Evolutionary conservation across 2,888 invertebrate genomes (phyloP).

Genomic region (Tolmerus cingulatus): DNA sequence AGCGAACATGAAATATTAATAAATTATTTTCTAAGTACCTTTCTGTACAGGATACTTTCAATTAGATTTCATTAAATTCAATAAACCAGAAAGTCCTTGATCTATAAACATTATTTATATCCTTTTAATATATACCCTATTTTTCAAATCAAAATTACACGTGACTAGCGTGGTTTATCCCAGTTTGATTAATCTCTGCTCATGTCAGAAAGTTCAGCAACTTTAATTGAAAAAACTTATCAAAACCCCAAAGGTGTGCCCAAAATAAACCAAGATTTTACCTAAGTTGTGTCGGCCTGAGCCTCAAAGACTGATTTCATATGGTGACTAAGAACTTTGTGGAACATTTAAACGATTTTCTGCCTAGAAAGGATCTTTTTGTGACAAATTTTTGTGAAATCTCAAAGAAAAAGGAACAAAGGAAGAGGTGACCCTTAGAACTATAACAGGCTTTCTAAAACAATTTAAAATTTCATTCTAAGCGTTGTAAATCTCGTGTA

Average conservation of each 20-base stretch:
- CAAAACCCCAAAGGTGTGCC: neutral
- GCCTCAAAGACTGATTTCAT: neutral
- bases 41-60: no score
- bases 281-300: neutral
- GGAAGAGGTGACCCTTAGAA: neutral
- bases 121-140: no score
- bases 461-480: neutral
- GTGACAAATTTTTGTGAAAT: neutral
- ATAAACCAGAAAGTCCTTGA: no score
- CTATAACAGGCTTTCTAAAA: neutral
- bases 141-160: constrained; percentile 40
- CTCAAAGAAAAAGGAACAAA: neutral
- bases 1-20: no score
- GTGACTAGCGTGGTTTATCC: constrained; percentile 42
- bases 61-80: no score
- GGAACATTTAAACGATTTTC: neutral
- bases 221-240: constrained; percentile 44
- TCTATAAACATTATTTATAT: no score
- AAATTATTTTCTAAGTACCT: no score
- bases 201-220: constrained; percentile 43
- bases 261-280: neutral
- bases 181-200: constrained; percentile 42
- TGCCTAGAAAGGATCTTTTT: neutral
- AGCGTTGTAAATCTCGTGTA: neutral
- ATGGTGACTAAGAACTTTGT: neutral